phyloP scores from a whole-genome alignment of 2,113 vertebrate species.

The Acanthisitta chloris region DNA sequence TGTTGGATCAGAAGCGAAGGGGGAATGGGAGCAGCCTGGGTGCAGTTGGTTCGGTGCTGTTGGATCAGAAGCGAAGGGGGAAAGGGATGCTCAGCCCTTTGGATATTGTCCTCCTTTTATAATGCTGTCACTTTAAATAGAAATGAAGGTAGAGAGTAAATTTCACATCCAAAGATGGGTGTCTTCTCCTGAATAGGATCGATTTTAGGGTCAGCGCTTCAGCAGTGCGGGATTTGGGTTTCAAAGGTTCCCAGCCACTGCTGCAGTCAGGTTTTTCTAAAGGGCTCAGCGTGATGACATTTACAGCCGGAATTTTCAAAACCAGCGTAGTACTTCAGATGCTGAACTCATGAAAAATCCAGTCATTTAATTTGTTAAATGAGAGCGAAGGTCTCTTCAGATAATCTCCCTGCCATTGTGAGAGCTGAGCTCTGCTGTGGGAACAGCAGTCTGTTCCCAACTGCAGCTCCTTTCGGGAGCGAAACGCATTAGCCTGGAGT shows the following conservation, averaged over 20 bases:
- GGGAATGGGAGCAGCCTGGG: no score
- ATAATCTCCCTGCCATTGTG: slow-evolving; percentile 3
- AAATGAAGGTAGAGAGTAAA: neutral
- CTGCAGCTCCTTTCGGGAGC: neutral
- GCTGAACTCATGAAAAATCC: slow-evolving; percentile 45
- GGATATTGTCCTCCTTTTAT: neutral
- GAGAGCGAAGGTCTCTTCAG: slow-evolving; percentile 52
- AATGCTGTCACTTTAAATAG: neutral
- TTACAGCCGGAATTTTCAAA: slow-evolving; percentile 52
- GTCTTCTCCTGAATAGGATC: slow-evolving; percentile 1
- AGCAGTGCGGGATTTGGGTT: neutral
- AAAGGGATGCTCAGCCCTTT: neutral
- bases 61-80: neutral
- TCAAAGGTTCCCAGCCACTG: slow-evolving; percentile 25
- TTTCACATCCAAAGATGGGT: neutral
- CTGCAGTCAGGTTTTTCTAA: slow-evolving; percentile 36
- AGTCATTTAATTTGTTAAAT: slow-evolving; percentile 57
- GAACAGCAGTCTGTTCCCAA: neutral
- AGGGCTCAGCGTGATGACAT: slow-evolving; percentile 42
- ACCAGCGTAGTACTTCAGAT: slow-evolving; percentile 13
- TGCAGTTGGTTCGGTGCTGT: neutral
- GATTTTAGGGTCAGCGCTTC: neutral
- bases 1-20: neutral
- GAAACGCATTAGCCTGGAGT: neutral
- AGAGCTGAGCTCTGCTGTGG: neutral